Conservation (phyloP, 2,888 invertebrate genomes). For the Ferrisia virgata region DNA sequence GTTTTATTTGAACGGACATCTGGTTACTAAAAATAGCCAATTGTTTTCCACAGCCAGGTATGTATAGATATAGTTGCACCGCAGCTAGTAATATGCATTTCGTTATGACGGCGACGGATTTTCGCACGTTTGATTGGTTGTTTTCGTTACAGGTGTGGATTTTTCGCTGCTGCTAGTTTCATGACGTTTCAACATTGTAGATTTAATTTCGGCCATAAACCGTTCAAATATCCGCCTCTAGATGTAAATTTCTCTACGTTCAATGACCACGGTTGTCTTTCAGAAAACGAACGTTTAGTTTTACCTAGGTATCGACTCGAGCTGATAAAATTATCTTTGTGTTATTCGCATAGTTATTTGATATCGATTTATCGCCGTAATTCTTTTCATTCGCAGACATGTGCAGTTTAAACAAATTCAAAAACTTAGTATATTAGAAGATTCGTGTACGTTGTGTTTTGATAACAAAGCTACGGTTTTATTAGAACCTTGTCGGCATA, state of each 20-base stretch:
- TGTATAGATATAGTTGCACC: background rate
- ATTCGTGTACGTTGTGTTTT: constrained; percentile 84
- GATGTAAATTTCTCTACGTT: constrained; percentile 66
- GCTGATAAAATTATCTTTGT: background rate
- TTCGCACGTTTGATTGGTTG: background rate
- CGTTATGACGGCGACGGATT: no score
- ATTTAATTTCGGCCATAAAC: constrained; percentile 84
- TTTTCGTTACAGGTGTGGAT: constrained; percentile 65
- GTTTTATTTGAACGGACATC: constrained; percentile 78
- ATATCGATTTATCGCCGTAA: background rate
- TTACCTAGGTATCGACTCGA: constrained; percentile 62
- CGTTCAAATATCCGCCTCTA: constrained; percentile 73
- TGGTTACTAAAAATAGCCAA: constrained; percentile 66
- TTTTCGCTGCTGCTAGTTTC: constrained; percentile 92
- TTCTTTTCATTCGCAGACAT: constrained; percentile 58
- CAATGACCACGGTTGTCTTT: constrained; percentile 72
- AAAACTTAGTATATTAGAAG: constrained; percentile 71
- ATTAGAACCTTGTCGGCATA: constrained; percentile 78
- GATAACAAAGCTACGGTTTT: constrained; percentile 72
- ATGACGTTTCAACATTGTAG: constrained; percentile 95
- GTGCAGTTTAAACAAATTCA: constrained; percentile 71
- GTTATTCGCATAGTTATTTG: background rate
- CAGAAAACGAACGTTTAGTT: constrained; percentile 75
- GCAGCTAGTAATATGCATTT: background rate
- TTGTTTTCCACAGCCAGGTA: constrained; percentile 75